Conservation (phyloP, 2,113 vertebrate species). For the Polyodon spathula region DNA sequence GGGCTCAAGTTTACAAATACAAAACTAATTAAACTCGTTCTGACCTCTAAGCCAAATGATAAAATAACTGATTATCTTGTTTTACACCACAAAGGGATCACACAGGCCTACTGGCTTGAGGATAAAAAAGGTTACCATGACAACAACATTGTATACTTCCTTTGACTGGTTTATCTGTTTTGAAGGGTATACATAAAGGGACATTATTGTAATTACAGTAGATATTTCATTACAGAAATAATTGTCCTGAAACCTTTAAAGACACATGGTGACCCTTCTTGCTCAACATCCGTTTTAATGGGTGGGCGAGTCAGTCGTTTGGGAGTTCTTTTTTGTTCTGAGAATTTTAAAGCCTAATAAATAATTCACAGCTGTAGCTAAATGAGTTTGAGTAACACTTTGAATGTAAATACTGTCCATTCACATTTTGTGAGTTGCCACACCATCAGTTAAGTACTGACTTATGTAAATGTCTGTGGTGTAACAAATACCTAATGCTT, state of each 20-base stretch:
- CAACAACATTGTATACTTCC: constrained; percentile 34
- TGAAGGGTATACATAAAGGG: constrained; percentile 21
- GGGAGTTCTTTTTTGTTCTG: constrained; percentile 18
- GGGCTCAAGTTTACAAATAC: too few relatives aligned
- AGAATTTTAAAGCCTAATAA: constrained; percentile 19
- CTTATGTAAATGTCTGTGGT: not conserved
- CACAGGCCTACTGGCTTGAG: too few relatives aligned
- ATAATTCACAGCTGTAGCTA: constrained; percentile 22
- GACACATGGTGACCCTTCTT: too few relatives aligned
- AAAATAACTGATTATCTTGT: too few relatives aligned
- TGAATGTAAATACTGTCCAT: constrained; percentile 18
- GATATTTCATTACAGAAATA: constrained; percentile 9
- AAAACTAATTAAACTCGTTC: too few relatives aligned
- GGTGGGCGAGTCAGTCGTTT: not conserved
- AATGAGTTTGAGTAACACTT: constrained; percentile 9
- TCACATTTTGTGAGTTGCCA: constrained; percentile 14
- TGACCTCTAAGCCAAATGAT: too few relatives aligned
- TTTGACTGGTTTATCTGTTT: constrained; percentile 39
- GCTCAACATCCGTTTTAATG: not conserved
- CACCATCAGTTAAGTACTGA: constrained; percentile 7
- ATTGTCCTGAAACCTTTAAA: too few relatives aligned
- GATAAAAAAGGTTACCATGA: constrained; percentile 35
- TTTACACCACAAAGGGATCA: too few relatives aligned
- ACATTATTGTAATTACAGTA: too few relatives aligned
- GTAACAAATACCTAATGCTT: not conserved